Conservation (phyloP, 2,113 vertebrate genomes). For the Uria lomvia region DNA sequence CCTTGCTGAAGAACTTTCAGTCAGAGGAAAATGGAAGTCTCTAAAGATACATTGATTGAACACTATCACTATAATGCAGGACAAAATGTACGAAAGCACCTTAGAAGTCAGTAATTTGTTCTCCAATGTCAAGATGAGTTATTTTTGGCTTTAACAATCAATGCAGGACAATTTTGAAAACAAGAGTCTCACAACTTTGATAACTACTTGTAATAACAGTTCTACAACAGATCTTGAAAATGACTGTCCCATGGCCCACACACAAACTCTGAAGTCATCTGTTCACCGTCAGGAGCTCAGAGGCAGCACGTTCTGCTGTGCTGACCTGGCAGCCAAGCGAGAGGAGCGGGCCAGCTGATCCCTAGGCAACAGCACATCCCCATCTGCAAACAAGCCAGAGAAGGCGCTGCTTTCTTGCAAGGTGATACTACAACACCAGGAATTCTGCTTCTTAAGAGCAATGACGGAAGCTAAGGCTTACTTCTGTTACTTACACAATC, state of each 20-base stretch:
- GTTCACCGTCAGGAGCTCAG: not conserved
- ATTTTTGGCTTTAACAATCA: not conserved
- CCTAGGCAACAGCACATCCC: not conserved
- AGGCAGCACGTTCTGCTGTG: not conserved
- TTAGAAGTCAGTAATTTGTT: not conserved
- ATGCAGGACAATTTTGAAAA: not conserved
- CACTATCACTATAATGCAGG: not conserved
- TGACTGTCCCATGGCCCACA: rapidly evolving
- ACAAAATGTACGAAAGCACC: not conserved
- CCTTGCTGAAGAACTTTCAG: not conserved
- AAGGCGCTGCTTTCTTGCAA: not conserved
- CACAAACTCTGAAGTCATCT: not conserved
- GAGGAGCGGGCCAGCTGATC: not conserved
- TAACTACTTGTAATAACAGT: not conserved
- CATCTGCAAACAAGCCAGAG: not conserved
- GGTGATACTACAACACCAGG: not conserved
- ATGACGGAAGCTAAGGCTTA: not conserved
- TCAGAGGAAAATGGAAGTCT: not conserved
- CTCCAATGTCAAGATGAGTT: not conserved
- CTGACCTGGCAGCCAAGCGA: not conserved
- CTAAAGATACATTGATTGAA: not conserved
- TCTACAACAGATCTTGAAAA: not conserved
- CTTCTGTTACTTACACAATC: not conserved
- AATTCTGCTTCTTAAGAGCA: not conserved
- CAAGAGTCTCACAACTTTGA: not conserved